Percentiles rank a stretch among this genome's conserved stretches.
phyloP scores from a whole-genome alignment of 2,888 invertebrate genomes.

The Ochropacha duplaris region DNA sequence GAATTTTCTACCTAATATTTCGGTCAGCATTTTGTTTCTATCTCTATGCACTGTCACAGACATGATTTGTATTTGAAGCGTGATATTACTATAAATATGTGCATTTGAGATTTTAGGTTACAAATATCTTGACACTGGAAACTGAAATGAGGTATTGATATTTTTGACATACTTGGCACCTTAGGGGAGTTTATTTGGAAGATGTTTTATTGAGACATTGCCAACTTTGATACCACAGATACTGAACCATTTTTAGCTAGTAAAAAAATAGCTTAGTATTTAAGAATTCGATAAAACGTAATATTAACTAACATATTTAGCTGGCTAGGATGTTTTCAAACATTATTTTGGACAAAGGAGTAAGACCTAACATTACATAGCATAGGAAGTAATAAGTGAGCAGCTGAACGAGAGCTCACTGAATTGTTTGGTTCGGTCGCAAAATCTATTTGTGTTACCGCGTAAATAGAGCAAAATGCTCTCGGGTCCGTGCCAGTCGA shows the following conservation, averaged over 20 bases:
- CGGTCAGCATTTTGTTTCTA: conserved; percentile 21
- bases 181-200: not conserved
- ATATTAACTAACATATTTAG: no score
- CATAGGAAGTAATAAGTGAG: conserved; percentile 43
- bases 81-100: conserved; percentile 41
- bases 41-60: conserved; percentile 21
- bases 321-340: not conserved
- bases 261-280: not conserved
- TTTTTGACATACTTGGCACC: not conserved
- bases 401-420: conserved; percentile 27
- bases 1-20: conserved; percentile 28
- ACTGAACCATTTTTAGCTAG: no score
- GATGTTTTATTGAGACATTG: not conserved
- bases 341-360: not conserved
- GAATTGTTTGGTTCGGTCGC: conserved; percentile 29
- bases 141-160: not conserved
- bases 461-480: conserved; percentile 31
- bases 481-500: conserved; percentile 19
- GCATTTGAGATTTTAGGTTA: not conserved
- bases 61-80: conserved; percentile 33
- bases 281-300: not conserved
- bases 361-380: conserved; percentile 8
- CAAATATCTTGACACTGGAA: not conserved
- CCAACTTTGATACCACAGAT: not conserved
- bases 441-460: conserved; percentile 32